A percentile compares a stretch with the other conserved stretches of the same genome.
phyloP scores from a whole-genome alignment of 2,113 vertebrate genomes.

The Tautogolabrus adspersus region DNA sequence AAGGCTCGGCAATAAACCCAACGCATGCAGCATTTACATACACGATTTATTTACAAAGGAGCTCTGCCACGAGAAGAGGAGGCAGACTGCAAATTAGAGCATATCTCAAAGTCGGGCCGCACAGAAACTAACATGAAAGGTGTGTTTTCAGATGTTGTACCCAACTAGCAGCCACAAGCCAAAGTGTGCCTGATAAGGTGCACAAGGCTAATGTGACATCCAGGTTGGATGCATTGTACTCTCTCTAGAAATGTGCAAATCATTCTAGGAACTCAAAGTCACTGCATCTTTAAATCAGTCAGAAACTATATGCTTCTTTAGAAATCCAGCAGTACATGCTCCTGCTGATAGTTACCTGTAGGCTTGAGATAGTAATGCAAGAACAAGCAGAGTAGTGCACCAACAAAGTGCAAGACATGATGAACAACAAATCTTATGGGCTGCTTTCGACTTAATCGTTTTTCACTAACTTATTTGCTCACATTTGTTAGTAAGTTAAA shows the following conservation, averaged over 20 bases:
- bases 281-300: not conserved
- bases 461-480: no score
- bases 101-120: conserved; percentile 9
- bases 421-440: no score
- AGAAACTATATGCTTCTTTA: not conserved
- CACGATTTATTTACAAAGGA: conserved; percentile 62
- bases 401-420: no score
- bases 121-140: conserved; percentile 14
- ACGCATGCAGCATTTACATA: conserved; percentile 62
- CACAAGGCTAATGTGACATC: no score
- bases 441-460: no score
- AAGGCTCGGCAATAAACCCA: conserved; percentile 60
- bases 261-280: not conserved
- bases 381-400: no score
- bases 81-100: conserved; percentile 46
- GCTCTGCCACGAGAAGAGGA: conserved; percentile 41
- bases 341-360: not conserved
- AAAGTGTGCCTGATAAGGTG: not conserved
- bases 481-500: no score
- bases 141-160: not conserved
- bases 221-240: not conserved
- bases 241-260: not conserved
- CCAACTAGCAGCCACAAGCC: not conserved
- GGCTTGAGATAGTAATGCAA: not conserved
- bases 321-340: not conserved